Evolutionary conservation across 2,797 vertebrate species (phyloP), one percentile per base, ranked within the genome.

Genomic region (Sebastiscus albofasciatus): DNA sequence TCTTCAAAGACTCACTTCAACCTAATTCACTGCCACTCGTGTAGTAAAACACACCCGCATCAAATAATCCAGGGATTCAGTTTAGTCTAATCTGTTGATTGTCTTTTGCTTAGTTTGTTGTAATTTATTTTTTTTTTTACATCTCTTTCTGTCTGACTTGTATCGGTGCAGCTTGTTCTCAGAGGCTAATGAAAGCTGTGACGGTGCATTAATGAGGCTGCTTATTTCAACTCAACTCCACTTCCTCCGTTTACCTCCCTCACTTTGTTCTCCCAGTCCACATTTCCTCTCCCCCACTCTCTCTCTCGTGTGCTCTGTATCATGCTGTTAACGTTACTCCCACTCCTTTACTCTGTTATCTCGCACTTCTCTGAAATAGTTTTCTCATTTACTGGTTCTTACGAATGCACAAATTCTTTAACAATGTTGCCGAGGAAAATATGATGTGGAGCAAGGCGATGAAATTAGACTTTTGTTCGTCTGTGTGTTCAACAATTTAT

Each of bases 151-250:
- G 74, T 85, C 72, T 95, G 93, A 96, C 96, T 96, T 96, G 96
- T 95, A 92, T 94, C 79, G 88, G 66, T 60, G 90, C 92, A 91
- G 93, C 90, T 89, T 91, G 94, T 94, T 95, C 95, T 93, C 92
- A 94, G 90, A 90, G 94, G 94, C 95, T 96, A 96, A 97, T 97
- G 96, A 96, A 96, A 96, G 95, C 93, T 96, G 96, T 97, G 97
- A 95, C 93, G 90, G 93, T 90, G 96, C 96, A 96, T 97, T 97
- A 97, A 98, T 96, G 95, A 96, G 95, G 93, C 94, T 94, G 94
- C 95, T 95, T 95, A 94, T 95, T 97, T 96, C 94, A 88, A 89
- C 92, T 29, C 71, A 93, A 94, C 93, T 95, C 94, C 90, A 93
- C 93, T 81, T 87, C 86, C 89, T 86, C 83, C 62, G 54, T 88